Evolutionary conservation across 2,888 invertebrate genomes (phyloP).

Genomic region (Mimumesa dahlbomi): DNA sequence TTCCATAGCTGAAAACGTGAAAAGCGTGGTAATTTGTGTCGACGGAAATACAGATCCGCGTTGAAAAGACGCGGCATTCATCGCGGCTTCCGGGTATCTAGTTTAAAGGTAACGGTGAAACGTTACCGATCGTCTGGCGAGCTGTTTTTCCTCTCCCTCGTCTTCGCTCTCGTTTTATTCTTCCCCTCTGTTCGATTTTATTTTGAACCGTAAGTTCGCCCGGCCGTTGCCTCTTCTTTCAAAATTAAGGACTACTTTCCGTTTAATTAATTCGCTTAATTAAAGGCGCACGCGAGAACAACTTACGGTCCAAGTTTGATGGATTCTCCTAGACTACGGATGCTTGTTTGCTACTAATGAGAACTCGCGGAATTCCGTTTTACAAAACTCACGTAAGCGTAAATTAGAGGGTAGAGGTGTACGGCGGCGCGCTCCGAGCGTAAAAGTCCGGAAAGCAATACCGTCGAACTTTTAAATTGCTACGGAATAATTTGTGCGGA

Average conservation of each 20-base stretch:
- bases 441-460: no score
- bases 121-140: no score
- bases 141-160: not conserved
- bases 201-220: constrained; percentile 30
- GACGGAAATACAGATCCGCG: no score
- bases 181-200: not conserved
- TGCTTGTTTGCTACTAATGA: constrained; percentile 44
- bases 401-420: constrained; percentile 1
- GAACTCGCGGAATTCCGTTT: constrained; percentile 27
- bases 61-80: no score
- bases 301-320: constrained; percentile 42
- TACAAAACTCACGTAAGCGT: not conserved
- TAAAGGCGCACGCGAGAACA: constrained; percentile 38
- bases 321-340: constrained; percentile 15
- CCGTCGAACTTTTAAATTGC: no score
- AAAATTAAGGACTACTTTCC: constrained; percentile 21
- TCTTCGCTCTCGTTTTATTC: not conserved
- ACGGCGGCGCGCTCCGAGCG: not conserved
- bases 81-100: no score
- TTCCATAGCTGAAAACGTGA: no score
- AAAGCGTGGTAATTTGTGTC: no score
- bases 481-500: no score
- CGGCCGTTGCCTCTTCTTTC: constrained; percentile 10
- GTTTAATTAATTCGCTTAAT: constrained; percentile 52
- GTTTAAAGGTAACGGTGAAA: no score